These are phyloP conservation scores for Engystomops pustulosus DNA, from an alignment of 2,113 vertebrate species.

Conservation along the genomic window DNA sequence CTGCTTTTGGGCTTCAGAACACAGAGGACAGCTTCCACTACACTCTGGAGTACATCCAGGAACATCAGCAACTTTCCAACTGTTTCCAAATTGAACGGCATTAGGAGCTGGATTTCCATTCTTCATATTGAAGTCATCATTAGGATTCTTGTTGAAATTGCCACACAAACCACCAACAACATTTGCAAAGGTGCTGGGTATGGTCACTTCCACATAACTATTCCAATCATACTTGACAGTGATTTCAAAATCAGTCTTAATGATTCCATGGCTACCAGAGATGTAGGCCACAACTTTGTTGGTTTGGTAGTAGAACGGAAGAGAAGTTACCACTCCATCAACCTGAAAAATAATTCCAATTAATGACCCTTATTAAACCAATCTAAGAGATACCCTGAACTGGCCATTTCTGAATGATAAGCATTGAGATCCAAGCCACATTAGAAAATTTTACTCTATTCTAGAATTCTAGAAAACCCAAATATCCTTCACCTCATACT, in stretches of 20 bases:
- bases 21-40: constrained; percentile 59
- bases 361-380: no score
- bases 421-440: no score
- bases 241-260: constrained; percentile 66
- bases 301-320: constrained; percentile 59
- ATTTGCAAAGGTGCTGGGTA: constrained; percentile 65
- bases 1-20: constrained; percentile 29
- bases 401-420: no score
- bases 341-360: constrained; percentile 50
- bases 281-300: constrained; percentile 54
- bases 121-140: constrained; percentile 62
- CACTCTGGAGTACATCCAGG: constrained; percentile 71
- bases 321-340: constrained; percentile 57
- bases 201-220: constrained; percentile 66
- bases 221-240: constrained; percentile 72
- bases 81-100: constrained; percentile 67
- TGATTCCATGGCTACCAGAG: constrained; percentile 62
- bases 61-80: constrained; percentile 73
- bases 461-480: no score
- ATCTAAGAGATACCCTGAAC: no score
- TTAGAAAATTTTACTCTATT: no score
- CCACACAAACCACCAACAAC: constrained; percentile 72
- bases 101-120: constrained; percentile 5
- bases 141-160: constrained; percentile 62
- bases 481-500: not conserved